Base-by-base conservation (phyloP, 2,888 invertebrate genomes). In the Marronus borbonicus region DNA sequence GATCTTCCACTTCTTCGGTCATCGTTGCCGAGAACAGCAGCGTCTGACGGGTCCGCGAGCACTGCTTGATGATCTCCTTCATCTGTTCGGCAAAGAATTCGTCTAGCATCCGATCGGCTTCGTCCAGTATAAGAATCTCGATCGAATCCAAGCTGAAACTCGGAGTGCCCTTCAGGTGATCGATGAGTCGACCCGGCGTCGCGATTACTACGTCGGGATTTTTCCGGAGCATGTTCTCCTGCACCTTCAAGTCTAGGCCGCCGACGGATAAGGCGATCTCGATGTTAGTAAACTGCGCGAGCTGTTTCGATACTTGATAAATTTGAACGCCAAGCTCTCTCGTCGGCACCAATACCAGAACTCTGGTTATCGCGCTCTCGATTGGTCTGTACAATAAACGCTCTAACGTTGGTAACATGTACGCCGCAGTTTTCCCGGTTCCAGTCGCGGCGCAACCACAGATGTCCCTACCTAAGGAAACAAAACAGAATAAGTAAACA, bases 391-490 rank as follows among this genome's bases (percentile, higher is more conserved):
- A 98, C 12, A 99, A 88, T 80, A 99, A 91, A 80, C 99, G 92
- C 89, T 99, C 99, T 75, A 99, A 87, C 1, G 98, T 97, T 0
- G 99, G 99, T 83, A 99, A 89, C 97, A 99, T 98, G 88, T 98
- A 99, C 0, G 99, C 99, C 0, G 98, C 98, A 0, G 99, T 99
- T 91, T 99, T 99, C 76, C 99, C 98, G 7, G 96, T 95, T 74
- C 99, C 99, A 0, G 99, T 99, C 0, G 98, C 98, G 39, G 99
- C 99, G 90, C 99, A 99, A 10, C 98, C 99, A 89, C 98, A 99
- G 83, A 99, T 94, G 88, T 99, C 99, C 84, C 96, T 93, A 17
- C 98, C 97, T 92, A 81, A 58, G 83, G 82, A 76, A 74, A 60
- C 76, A 76, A 39, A 77, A 31, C 66, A 70, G 44, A 20, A 50